Percentiles rank a stretch among this genome's conserved stretches.
These are phyloP conservation scores for Dorcus hopei DNA, from an alignment of 2,888 invertebrate species.

Conservation along the genomic window DNA sequence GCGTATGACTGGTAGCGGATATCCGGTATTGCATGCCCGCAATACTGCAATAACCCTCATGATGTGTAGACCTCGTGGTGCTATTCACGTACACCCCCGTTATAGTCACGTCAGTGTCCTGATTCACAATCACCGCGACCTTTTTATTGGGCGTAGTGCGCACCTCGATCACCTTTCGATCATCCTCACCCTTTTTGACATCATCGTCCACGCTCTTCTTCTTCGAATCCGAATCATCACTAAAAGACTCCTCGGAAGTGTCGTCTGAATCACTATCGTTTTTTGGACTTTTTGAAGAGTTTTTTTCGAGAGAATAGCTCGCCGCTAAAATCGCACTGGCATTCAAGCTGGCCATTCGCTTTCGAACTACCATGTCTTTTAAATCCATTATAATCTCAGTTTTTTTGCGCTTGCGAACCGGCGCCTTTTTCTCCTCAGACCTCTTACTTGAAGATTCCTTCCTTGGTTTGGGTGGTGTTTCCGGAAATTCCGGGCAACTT, in stretches of 20 bases:
- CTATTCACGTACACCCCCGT: constrained; percentile 80
- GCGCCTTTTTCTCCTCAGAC: constrained; percentile 49
- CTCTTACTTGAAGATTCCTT: constrained; percentile 39
- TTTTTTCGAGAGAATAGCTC: constrained; percentile 73
- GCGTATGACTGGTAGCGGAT: constrained; percentile 81
- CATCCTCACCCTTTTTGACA: constrained; percentile 48
- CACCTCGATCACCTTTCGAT: constrained; percentile 50
- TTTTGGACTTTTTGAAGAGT: constrained; percentile 52
- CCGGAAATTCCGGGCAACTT: constrained; percentile 18
- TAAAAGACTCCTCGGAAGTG: constrained; percentile 51
- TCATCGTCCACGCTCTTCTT: constrained; percentile 47
- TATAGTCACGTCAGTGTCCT: constrained; percentile 84
- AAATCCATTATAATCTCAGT: constrained; percentile 72
- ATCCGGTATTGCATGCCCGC: constrained; percentile 84
- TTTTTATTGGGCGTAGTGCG: constrained; percentile 54
- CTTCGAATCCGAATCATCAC: constrained; percentile 48
- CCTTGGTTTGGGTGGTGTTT: constrained; percentile 38
- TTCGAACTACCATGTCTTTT: constrained; percentile 83
- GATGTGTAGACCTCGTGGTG: constrained; percentile 70
- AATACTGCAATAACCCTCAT: constrained; percentile 80
- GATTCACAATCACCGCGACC: constrained; percentile 78
- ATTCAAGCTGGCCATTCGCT: constrained; percentile 88
- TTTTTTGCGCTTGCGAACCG: constrained; percentile 56
- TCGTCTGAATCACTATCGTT: constrained; percentile 57
- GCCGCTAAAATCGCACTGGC: constrained; percentile 88